phyloP scores from a whole-genome alignment of 2,797 vertebrate species.

The Eutrigla gurnardus region DNA sequence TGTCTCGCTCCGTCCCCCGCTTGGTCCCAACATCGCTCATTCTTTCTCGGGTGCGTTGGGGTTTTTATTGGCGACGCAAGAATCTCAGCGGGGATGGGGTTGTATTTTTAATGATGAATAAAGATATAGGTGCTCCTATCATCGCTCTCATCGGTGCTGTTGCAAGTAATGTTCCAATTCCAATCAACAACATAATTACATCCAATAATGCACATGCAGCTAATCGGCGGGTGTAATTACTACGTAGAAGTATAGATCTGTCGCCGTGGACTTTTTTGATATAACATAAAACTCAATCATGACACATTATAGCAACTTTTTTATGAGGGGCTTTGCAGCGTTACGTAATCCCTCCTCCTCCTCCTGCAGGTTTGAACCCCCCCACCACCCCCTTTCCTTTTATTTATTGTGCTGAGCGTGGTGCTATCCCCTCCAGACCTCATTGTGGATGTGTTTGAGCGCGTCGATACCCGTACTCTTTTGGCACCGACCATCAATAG shows the following conservation, averaged over 20 bases:
- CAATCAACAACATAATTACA: constrained; percentile 78
- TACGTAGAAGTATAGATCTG: constrained; percentile 70
- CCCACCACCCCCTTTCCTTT: constrained; percentile 31
- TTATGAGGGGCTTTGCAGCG: constrained; percentile 68
- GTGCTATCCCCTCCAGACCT: constrained; percentile 78
- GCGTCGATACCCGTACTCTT: constrained; percentile 76
- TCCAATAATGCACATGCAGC: constrained; percentile 78
- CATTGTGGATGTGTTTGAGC: constrained; percentile 77
- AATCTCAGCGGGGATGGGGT: constrained; percentile 7
- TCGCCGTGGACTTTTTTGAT: constrained; percentile 45
- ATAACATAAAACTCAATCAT: constrained; percentile 79
- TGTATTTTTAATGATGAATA: constrained; percentile 35
- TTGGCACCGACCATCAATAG: constrained; percentile 81
- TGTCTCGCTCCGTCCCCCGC: constrained; percentile 74
- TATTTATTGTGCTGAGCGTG: constrained; percentile 78
- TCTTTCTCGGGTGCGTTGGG: constrained; percentile 66
- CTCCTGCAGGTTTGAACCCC: constrained; percentile 54
- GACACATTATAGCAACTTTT: constrained; percentile 79
- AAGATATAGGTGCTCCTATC: constrained; percentile 46
- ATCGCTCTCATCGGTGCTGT: constrained; percentile 59
- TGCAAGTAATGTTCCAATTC: constrained; percentile 71
- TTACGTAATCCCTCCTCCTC: constrained; percentile 64
- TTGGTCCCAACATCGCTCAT: constrained; percentile 75
- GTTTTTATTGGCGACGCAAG: constrained; percentile 66
- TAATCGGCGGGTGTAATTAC: constrained; percentile 77